Base-by-base conservation (phyloP, 2,113 vertebrate genomes). In the Lasiurus borealis region DNA sequence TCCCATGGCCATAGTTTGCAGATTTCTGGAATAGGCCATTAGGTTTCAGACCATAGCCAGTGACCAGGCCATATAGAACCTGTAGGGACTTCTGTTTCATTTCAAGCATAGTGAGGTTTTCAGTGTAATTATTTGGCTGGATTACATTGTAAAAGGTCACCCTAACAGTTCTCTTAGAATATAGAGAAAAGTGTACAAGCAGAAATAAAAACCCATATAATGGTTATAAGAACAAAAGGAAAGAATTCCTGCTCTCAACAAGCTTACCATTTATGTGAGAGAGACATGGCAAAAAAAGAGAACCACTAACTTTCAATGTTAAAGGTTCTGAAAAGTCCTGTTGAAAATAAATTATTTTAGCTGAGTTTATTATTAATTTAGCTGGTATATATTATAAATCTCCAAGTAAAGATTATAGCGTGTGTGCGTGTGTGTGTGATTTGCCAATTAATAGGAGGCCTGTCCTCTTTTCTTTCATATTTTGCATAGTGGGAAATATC, bases 171-270 rank as follows among this genome's bases (percentile, higher is more conserved):
- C 50, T 80, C 46, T 21, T 34, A 75, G 84, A 93, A 89, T 75
- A 15, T 16, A 96, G 9, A 14, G 50, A 2, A 64, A 92, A 78
- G 40, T 64, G 69, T 83, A 34, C 36, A 71, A 86, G 18, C 40
- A 64, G 21, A 10, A 50, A 89, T 84, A 93, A 95, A 90, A 87
- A 23, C 13, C 82, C n/a, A 23, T 62, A 16, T 19, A 64, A 62
- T 77, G 46, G 52, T 88, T 91, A 93, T 71, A 82, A 93, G 84
- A 73, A 44, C 27, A 90, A 36, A 84, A 50, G 44, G 21, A 90
- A 50, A 44, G 3, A 15, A 44, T 87, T 16, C 36, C 31, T 90
- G n/a, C 3, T 31, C 16, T 92, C 48, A 90, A 1, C 69, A 86
- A 93, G 18, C 34, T 85, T 57, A 18, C 14, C 29, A 48, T 6